Evolutionary conservation across 2,113 vertebrate genomes (phyloP).

Genomic region (Perognathus longimembris): DNA sequence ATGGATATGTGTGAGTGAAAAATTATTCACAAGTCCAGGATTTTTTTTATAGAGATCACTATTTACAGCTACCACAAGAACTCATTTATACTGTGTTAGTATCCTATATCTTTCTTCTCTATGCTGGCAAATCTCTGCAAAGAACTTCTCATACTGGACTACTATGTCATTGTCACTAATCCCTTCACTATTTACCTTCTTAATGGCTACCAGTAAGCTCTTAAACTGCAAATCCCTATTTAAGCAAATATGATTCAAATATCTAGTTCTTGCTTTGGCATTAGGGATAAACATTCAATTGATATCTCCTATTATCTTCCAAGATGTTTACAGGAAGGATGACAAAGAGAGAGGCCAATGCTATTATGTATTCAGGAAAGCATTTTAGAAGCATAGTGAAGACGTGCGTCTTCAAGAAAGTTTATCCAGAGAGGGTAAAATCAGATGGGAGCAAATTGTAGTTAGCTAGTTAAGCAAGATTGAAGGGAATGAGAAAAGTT

Average conservation of each 20-base stretch:
- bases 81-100: not conserved
- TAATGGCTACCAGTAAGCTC: slow-evolving; percentile 30
- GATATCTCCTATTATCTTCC: not conserved
- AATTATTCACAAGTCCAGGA: not conserved
- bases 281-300: not conserved
- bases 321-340: slow-evolving; percentile 12
- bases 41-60: not conserved
- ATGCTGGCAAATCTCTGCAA: not conserved
- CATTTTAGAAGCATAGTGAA: not conserved
- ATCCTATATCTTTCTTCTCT: not conserved
- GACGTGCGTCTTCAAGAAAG: not conserved
- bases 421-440: not conserved
- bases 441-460: not conserved
- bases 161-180: slow-evolving; percentile 49
- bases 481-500: not conserved
- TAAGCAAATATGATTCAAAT: slow-evolving; percentile 21
- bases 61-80: not conserved
- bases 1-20: not conserved
- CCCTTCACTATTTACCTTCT: slow-evolving; percentile 42
- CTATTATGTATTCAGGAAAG: not conserved
- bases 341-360: not conserved
- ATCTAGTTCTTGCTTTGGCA: not conserved
- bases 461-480: not conserved
- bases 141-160: not conserved
- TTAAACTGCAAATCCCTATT: slow-evolving; percentile 2